phyloP scores from a whole-genome alignment of 2,113 vertebrate species.

The Vulpes lagopus region DNA sequence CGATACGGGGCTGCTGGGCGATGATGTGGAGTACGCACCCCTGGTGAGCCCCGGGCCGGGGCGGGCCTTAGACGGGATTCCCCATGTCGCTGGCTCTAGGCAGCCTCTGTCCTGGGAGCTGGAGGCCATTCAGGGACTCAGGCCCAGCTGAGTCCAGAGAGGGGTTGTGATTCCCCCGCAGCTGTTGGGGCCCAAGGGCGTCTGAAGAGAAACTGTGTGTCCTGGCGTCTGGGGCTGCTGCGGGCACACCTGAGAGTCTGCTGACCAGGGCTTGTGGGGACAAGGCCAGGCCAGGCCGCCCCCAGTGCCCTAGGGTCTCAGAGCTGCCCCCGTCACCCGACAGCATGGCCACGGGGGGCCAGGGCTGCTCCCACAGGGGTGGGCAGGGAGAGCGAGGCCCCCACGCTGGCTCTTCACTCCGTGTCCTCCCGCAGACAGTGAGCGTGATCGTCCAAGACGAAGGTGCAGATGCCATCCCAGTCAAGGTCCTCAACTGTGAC shows the following conservation, averaged over 20 bases:
- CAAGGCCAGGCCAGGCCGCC: not conserved
- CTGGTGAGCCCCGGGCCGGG: conserved; percentile 89
- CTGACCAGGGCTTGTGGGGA: fast-evolving
- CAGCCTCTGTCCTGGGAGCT: not conserved
- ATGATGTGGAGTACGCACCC: conserved; percentile 95
- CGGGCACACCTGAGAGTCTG: not conserved
- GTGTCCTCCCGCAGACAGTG: conserved; percentile 90
- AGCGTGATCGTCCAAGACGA: conserved; percentile 96
- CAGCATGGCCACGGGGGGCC: not conserved
- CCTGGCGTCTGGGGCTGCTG: too few relatives aligned
- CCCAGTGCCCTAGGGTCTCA: fast-evolving
- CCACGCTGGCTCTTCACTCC: not conserved
- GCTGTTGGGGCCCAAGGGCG: too few relatives aligned
- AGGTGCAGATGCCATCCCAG: conserved; percentile 91
- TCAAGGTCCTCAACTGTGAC: conserved; percentile 98
- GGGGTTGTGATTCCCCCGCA: not conserved
- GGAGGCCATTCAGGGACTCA: fast-evolving
- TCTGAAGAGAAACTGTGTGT: not conserved
- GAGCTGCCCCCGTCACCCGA: fast-evolving
- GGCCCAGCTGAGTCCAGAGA: not conserved
- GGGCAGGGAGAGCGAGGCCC: fast-evolving
- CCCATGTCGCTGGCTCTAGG: not conserved
- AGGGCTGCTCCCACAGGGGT: not conserved
- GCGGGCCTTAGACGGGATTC: not conserved
- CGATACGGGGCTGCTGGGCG: conserved; percentile 96